Evolutionary conservation across 2,797 vertebrate genomes (phyloP).

Genomic region (Poecilia gillii): DNA sequence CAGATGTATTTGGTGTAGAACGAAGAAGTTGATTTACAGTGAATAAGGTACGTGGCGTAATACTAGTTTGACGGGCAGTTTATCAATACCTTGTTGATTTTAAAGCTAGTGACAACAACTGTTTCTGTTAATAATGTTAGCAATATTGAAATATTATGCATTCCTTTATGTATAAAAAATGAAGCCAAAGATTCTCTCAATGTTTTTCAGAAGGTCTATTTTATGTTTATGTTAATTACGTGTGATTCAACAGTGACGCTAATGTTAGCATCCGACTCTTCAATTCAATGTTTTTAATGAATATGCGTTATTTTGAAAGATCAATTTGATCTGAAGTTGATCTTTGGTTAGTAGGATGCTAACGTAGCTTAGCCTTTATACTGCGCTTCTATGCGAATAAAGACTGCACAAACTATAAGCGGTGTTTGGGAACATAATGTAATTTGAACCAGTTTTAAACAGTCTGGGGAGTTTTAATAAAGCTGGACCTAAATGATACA

Average conservation of each 20-base stretch:
- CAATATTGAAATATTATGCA: neutral
- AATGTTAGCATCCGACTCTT: neutral
- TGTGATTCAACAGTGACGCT: neutral
- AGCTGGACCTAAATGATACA: neutral
- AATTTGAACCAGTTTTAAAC: neutral
- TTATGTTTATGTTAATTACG: neutral
- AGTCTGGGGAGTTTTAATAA: neutral
- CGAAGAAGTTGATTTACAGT: neutral
- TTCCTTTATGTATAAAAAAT: neutral
- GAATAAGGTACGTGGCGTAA: conserved; percentile 40
- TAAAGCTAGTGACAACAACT: neutral
- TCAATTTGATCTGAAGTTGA: neutral
- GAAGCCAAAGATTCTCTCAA: neutral
- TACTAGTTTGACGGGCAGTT: neutral
- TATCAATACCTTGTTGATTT: conserved; percentile 1
- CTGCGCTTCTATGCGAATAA: neutral
- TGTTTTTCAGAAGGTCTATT: too few relatives aligned
- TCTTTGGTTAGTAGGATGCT: neutral
- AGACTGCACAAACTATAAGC: neutral
- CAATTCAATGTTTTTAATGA: neutral
- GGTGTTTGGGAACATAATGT: neutral
- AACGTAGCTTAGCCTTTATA: neutral
- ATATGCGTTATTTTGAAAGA: neutral
- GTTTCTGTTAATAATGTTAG: neutral
- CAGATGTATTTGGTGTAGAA: neutral